A percentile compares a stretch with the other conserved stretches of the same genome.
Conservation (phyloP, 92 coral and sea anemone genomes). For the Phenganax subtilis region DNA sequence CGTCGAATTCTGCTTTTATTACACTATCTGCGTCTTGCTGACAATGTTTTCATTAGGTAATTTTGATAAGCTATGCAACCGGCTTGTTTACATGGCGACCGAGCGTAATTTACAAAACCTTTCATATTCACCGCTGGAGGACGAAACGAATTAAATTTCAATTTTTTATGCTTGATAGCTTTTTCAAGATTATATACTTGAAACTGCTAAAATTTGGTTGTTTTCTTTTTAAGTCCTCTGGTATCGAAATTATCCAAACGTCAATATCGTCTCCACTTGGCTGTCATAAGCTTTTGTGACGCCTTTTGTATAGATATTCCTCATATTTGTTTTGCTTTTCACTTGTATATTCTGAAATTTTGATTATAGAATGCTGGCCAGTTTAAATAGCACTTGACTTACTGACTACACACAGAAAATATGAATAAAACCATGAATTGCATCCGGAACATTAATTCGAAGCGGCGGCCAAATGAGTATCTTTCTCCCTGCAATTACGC, state of each 20-base stretch:
- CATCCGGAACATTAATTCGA: neutral
- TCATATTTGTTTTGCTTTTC: constrained; percentile 4
- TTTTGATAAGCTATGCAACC: constrained; percentile 14
- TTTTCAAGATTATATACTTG: neutral
- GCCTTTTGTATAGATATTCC: constrained; percentile 12
- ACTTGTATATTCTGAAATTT: neutral
- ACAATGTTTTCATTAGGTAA: constrained; percentile 19
- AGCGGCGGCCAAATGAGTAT: neutral
- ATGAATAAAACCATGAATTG: neutral
- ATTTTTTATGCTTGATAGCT: constrained; percentile 4
- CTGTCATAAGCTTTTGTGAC: constrained; percentile 10
- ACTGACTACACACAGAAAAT: neutral
- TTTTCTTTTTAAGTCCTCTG: neutral
- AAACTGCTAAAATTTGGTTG: neutral
- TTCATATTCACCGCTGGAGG: neutral
- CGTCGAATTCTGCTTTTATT: constrained; percentile 7
- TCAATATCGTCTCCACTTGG: constrained; percentile 17
- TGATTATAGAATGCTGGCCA: neutral
- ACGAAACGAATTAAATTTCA: neutral
- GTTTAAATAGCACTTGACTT: constrained; percentile 4
- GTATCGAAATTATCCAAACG: constrained; percentile 17
- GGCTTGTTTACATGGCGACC: constrained; percentile 22
- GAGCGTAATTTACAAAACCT: constrained; percentile 8
- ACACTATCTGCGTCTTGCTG: constrained; percentile 22
- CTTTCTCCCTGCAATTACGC: neutral